These are phyloP conservation scores for Gouania willdenowi DNA, from an alignment of 2,797 vertebrate species.

Conservation along the genomic window DNA sequence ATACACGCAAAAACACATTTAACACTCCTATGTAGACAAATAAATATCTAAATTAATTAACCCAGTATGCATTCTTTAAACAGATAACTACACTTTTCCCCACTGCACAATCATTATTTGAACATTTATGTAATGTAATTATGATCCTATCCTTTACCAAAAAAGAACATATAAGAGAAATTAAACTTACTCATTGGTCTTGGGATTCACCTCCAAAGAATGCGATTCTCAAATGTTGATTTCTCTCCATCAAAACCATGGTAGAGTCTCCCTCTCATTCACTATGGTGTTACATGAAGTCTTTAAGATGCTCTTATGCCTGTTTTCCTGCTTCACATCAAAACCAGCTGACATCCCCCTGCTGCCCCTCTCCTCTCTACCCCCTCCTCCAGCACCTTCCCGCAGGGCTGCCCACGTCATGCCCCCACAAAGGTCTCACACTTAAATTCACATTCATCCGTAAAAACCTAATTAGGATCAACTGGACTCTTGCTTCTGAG, in stretches of 20 bases:
- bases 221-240: slow-evolving; percentile 1
- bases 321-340: slow-evolving; percentile 72
- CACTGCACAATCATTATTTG: neutral
- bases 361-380: neutral
- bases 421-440: slow-evolving; percentile 31
- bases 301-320: slow-evolving; percentile 46
- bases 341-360: slow-evolving; percentile 76
- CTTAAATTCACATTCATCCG: slow-evolving; percentile 56
- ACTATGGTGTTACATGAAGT: slow-evolving; percentile 33
- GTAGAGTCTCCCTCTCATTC: slow-evolving; percentile 12
- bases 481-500: too few species aligned
- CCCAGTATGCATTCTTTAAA: too few species aligned
- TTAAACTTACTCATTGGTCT: slow-evolving; percentile 46
- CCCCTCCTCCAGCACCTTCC: neutral
- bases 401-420: too few species aligned
- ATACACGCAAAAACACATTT: slow-evolving; percentile 3
- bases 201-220: slow-evolving; percentile 3
- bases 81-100: too few species aligned
- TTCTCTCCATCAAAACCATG: too few species aligned
- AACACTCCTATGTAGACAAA: slow-evolving; percentile 13
- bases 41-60: neutral
- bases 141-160: too few species aligned
- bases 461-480: too few species aligned
- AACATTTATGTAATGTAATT: too few species aligned
- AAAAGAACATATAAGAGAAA: slow-evolving; percentile 3